Evolutionary conservation across 1,140 invertebrate genomes (phyloP), one percentile per base, ranked within the genome.

Genomic region (Leptestheria dahalacensis): DNA sequence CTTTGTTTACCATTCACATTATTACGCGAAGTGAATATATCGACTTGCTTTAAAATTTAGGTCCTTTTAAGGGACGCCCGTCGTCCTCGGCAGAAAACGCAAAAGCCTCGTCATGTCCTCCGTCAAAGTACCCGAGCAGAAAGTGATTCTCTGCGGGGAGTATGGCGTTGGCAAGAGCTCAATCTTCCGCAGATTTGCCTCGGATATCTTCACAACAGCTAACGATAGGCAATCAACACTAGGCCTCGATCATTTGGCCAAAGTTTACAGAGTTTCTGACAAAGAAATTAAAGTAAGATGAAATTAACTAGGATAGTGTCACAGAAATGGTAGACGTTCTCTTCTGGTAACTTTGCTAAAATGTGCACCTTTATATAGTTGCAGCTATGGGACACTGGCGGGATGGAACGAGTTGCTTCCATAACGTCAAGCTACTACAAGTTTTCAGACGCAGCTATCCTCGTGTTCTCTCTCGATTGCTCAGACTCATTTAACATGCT

Each of bases 131-230:
- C 88, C 91, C 10, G 88, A 88, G 67, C 86, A 91, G 69, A 95
- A 95, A 81, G 86, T 96, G 18, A 95, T 95, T 68, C 75, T 96
- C 46, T 91, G 88, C 72, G 91, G 92, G 25, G 91, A 96, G 77
- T 96, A 89, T 75, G 91, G 91, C 51, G 91, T 94, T 6, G 91
- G 92, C 25, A 96, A 96, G 75, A 91, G 85, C 69, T 94, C 91
- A 41, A 73, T 94, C 65, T 96, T 96, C 72, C 78, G 91, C 59
- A 76, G 91, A 63, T 95, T 91, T 71, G 82, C 88, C 26, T 91
- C 85, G 65, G 85, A 95, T 72, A 84, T 84, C 18, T 94, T 92
- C 73, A 80, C 82, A 33, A 65, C 68, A 11, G 80, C 80, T 58
- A 82, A 79, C 18, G 86, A 88, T 68, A 79, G 90, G 68, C 84